phyloP scores from a whole-genome alignment of 23 tunicate genomes.

The Styela plicata region DNA sequence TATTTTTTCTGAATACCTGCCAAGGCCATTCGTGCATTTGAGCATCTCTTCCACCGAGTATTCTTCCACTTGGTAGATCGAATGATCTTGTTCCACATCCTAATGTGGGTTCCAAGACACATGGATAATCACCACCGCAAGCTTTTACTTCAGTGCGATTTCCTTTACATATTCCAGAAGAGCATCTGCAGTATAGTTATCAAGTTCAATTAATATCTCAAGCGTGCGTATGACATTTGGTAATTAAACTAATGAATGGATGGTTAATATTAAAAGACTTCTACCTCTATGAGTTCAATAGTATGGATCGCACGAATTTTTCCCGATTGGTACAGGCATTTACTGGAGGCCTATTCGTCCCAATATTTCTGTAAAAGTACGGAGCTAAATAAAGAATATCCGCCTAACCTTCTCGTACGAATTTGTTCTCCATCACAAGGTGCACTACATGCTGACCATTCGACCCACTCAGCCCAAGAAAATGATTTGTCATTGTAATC shows the following conservation, averaged over 20 bases:
- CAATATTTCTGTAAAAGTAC: neutral
- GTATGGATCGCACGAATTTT: too few species aligned
- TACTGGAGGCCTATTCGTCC: neutral
- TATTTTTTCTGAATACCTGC: too few species aligned
- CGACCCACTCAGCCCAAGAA: constrained; percentile 2
- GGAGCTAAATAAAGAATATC: neutral
- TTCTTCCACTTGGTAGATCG: neutral
- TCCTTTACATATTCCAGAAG: constrained; percentile 11
- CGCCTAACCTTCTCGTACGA: constrained; percentile 9
- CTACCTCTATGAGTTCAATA: too few species aligned
- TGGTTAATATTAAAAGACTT: too few species aligned
- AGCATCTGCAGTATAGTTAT: constrained; percentile 22
- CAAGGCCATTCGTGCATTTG: constrained; percentile 32
- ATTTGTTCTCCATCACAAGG: constrained; percentile 23
- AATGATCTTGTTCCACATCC: constrained; percentile 23
- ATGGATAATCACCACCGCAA: constrained; percentile 18
- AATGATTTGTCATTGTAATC: neutral
- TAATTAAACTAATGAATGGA: too few species aligned
- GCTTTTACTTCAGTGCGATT: neutral
- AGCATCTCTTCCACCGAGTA: constrained; percentile 20
- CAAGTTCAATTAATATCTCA: too few species aligned
- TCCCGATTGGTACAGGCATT: too few species aligned
- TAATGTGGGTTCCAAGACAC: neutral
- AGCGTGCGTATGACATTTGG: too few species aligned
- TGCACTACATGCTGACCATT: constrained; percentile 32